Evolutionary conservation across 1,140 invertebrate species (phyloP).

Genomic region (Brachionus paranguensis): DNA sequence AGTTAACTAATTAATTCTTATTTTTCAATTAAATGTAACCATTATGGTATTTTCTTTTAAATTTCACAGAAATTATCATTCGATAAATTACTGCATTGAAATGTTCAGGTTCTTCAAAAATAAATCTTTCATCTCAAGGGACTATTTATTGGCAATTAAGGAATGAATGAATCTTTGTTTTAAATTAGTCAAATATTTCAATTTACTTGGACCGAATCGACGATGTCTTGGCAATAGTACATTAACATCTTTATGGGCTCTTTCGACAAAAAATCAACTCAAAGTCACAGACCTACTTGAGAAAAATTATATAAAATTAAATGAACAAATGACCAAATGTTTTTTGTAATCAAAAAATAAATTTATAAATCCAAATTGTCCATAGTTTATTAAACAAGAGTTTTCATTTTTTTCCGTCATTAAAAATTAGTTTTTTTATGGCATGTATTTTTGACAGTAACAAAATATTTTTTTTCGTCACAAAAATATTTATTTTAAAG

Average conservation of each 20-base stretch:
- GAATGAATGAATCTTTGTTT: neutral
- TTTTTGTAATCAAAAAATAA: too few species aligned
- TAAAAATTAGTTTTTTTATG: too few species aligned
- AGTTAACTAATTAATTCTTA: too few species aligned
- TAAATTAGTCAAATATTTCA: neutral
- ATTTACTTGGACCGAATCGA: neutral
- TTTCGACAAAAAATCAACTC: neutral
- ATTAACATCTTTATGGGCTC: constrained; percentile 5
- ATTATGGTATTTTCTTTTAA: neutral
- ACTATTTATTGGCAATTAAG: constrained; percentile 11
- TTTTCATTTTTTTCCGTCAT: too few species aligned
- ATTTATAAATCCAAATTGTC: too few species aligned
- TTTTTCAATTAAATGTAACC: neutral
- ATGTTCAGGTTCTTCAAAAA: neutral
- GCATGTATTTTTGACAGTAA: too few species aligned
- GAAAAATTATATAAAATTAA: too few species aligned
- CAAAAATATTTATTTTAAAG: too few species aligned
- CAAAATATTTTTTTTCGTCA: too few species aligned
- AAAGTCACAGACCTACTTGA: too few species aligned
- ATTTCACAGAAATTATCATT: constrained; percentile 26
- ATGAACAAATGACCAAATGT: too few species aligned
- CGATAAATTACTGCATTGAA: constrained; percentile 14
- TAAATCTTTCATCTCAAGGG: constrained; percentile 35
- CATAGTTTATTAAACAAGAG: too few species aligned
- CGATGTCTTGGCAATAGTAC: neutral